Percentiles rank a stretch among this genome's conserved stretches.
Evolutionary conservation across 2,113 vertebrate species (phyloP).

Genomic region (Theristicus caerulescens): DNA sequence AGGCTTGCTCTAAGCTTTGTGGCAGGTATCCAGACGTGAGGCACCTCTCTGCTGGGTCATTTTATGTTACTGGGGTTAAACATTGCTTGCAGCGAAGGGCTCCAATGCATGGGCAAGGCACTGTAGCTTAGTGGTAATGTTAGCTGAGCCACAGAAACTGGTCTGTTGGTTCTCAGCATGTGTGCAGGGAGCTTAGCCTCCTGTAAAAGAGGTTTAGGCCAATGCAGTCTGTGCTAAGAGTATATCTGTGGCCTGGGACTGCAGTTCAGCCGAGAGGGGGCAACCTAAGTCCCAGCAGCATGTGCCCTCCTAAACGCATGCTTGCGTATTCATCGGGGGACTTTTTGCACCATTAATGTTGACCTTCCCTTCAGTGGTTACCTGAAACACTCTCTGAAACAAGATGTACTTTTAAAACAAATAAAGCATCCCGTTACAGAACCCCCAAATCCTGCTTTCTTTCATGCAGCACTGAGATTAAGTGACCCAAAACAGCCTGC

Average conservation of each 20-base stretch:
- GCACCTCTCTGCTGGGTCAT: not conserved
- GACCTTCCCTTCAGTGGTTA: not conserved
- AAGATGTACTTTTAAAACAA: not conserved
- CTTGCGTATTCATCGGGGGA: not conserved
- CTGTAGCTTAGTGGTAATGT: not conserved
- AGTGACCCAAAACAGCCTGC: not conserved
- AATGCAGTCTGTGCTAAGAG: not conserved
- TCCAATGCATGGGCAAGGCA: not conserved
- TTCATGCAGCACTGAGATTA: rapidly evolving
- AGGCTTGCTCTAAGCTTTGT: not conserved
- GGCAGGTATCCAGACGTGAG: not conserved
- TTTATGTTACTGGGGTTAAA: not conserved
- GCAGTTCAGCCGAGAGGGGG: not conserved
- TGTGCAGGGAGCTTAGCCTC: not conserved
- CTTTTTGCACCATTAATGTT: not conserved
- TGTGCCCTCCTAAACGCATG: rapidly evolving
- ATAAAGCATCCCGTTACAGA: not conserved
- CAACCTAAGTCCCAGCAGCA: not conserved
- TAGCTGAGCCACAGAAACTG: not conserved
- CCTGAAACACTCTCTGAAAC: not conserved
- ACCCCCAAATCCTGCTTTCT: not conserved
- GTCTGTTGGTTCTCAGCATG: not conserved
- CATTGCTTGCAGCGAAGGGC: not conserved
- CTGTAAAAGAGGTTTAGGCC: not conserved
- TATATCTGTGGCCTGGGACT: not conserved